Evolutionary conservation across 1,140 invertebrate species (phyloP).

Genomic region (Melanaphis sacchari): DNA sequence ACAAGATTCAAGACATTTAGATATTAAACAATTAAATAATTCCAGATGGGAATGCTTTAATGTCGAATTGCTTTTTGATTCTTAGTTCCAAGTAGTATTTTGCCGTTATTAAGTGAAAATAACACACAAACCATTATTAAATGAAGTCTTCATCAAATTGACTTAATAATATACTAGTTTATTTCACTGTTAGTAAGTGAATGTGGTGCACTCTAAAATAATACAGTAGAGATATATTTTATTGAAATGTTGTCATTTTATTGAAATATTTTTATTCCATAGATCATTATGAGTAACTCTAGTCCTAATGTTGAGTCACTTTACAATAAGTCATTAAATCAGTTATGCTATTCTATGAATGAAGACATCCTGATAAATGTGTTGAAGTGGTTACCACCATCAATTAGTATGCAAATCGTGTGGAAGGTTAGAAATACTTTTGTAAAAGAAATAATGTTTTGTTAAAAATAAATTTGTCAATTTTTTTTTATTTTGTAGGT

Average conservation of each 20-base stretch:
- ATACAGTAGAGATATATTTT: background rate
- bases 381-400: constrained; percentile 12
- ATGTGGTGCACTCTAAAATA: background rate
- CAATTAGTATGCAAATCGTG: background rate
- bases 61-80: background rate
- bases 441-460: background rate
- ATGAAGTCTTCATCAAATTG: background rate
- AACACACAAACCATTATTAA: background rate
- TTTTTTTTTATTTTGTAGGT: constrained; percentile 10
- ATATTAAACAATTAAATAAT: background rate
- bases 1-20: background rate
- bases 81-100: background rate
- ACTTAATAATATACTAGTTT: background rate
- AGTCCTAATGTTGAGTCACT: constrained; percentile 8
- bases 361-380: background rate
- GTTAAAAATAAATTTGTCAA: background rate
- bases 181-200: background rate
- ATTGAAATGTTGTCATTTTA: background rate
- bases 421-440: constrained; percentile 26
- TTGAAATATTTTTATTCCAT: background rate
- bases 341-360: background rate
- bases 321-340: background rate
- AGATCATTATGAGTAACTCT: constrained; percentile 20
- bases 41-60: background rate
- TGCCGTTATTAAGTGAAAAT: background rate